A percentile compares a stretch with the other conserved stretches of the same genome.
Evolutionary conservation across 1,140 invertebrate species (phyloP).

Genomic region (Drosophila nigrodunni): DNA sequence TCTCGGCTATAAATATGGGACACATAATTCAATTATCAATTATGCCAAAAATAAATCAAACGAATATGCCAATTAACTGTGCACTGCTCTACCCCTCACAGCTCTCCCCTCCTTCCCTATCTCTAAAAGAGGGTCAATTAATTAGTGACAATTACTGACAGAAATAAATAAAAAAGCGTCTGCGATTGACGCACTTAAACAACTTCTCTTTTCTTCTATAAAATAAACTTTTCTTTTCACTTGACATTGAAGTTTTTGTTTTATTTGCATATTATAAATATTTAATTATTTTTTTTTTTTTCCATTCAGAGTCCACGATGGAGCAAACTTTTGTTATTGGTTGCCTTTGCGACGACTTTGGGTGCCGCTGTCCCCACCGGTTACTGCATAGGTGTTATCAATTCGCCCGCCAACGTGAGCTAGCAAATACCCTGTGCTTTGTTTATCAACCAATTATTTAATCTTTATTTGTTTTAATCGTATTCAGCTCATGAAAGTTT

Average conservation of each 20-base stretch:
- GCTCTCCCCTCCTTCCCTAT: background rate
- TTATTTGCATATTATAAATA: background rate
- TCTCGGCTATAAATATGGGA: background rate
- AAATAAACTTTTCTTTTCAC: constrained; percentile 8
- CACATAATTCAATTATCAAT: constrained; percentile 9
- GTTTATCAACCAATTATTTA: background rate
- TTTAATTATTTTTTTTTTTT: background rate
- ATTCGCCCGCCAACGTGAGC: constrained; percentile 91
- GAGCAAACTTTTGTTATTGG: constrained; percentile 63
- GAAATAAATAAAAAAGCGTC: constrained; percentile 34
- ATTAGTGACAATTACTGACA: constrained; percentile 36
- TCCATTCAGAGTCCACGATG: constrained; percentile 63
- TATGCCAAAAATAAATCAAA: constrained; percentile 28
- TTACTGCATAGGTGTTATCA: constrained; percentile 95
- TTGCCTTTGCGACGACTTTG: constrained; percentile 87
- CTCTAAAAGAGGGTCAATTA: constrained; percentile 25
- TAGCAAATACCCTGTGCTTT: background rate
- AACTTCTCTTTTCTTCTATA: constrained; percentile 1
- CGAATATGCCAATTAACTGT: constrained; percentile 1
- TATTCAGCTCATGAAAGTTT: constrained; percentile 88
- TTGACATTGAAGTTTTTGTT: constrained; percentile 5
- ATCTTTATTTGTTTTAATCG: constrained; percentile 10
- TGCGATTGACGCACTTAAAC: constrained; percentile 39
- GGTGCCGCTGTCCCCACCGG: constrained; percentile 94
- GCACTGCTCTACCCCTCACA: no score